Evolutionary conservation across 35 echinoderm and acorn worm genomes (phyloP).

Genomic region (Diadema setosum): DNA sequence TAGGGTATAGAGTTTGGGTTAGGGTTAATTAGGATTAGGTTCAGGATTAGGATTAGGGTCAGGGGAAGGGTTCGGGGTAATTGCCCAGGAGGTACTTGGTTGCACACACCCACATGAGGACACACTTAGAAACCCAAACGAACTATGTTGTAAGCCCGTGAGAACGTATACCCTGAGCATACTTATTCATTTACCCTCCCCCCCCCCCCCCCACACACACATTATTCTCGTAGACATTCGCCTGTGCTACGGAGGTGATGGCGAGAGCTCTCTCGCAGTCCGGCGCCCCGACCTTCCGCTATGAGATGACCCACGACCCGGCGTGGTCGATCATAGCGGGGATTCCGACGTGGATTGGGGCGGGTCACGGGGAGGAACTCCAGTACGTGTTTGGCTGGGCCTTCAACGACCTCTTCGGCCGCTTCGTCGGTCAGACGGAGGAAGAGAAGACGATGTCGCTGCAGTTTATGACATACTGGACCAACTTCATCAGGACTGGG

Average conservation of each 20-base stretch:
- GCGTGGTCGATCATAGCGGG: not conserved
- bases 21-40: too few species aligned
- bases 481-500: slow-evolving; percentile 72
- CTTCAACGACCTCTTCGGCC: not conserved
- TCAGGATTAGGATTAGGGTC: too few species aligned
- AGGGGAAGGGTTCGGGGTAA: too few species aligned
- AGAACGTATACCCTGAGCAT: too few species aligned
- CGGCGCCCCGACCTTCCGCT: slow-evolving; percentile 34
- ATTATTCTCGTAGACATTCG: not conserved
- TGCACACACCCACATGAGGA: too few species aligned
- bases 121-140: too few species aligned
- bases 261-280: not conserved
- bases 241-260: not conserved
- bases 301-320: slow-evolving; percentile 69
- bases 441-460: slow-evolving; percentile 58
- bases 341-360: slow-evolving; percentile 59
- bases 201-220: too few species aligned
- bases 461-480: slow-evolving; percentile 76
- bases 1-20: too few species aligned
- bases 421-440: not conserved
- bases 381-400: slow-evolving; percentile 71
- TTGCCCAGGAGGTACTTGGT: too few species aligned
- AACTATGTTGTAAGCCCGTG: too few species aligned
- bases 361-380: slow-evolving; percentile 65
- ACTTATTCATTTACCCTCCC: too few species aligned